Base-by-base conservation (phyloP, 2,113 vertebrate genomes). In the Fulmarus glacialis region DNA sequence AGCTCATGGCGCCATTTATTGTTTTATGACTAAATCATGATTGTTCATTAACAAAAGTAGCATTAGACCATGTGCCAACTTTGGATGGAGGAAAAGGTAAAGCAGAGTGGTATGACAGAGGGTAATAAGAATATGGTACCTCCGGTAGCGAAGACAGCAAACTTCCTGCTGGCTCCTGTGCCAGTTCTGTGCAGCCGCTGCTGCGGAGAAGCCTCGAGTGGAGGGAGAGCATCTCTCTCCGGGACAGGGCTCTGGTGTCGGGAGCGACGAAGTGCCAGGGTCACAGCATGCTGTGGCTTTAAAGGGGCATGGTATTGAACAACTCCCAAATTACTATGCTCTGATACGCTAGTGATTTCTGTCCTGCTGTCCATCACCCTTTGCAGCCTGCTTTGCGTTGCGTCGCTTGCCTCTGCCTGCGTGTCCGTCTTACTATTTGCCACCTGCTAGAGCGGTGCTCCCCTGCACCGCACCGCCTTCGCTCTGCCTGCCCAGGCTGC, bases 11-110 rank as follows among this genome's bases (percentile, higher is more conserved):
- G 42, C 88, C 83, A 0, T 53, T 34, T 38, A 68, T 53, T 53
- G 81, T 43, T 92, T 97, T 82, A 94, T 91, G 95, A 80, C 75
- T 40, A 58, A 89, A 81, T 96, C 45, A 17, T 45, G 96, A 95
- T 74, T 92, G 89, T 90, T 97, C 93, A 85, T 94, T 97, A 97
- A 96, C 89, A 84, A 60, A 88, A 74, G 62, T 42, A 62, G 55
- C 87, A 47, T 42, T 84, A 82, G 43, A 45, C 70, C 58, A 1
- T 85, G 91, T 83, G 94, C 95, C 40, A 68, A 8, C 60, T 86
- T 80, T 58, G 77, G 55, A 17, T 55, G 47, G 94, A 73, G 77
- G 82, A 85, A 3, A 52, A 78, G 29, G 63, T 70, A 29, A 67
- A 64, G 48, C 52, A 38, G 23, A 93, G 47, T 15, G 2, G 4